Conservation (phyloP, 1,140 invertebrate species). For the Aradophagus sp. region DNA sequence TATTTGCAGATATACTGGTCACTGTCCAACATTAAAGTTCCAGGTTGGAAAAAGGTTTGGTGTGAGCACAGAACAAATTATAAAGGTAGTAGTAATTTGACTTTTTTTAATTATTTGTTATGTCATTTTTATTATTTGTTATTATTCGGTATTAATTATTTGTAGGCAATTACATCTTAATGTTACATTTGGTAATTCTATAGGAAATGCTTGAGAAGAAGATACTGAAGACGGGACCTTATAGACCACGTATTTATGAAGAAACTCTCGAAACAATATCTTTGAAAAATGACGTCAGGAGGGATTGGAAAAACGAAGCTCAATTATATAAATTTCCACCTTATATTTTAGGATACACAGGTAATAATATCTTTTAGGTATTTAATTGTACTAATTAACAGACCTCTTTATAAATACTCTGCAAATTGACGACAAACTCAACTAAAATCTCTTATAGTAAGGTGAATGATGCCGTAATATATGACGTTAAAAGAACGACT, state of each 20-base stretch:
- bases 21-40: conserved; percentile 83
- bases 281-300: conserved; percentile 61
- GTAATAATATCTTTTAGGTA: conserved; percentile 60
- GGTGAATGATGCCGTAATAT: no score
- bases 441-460: no score
- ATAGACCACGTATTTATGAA: conserved; percentile 60
- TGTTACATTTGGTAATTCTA: no score
- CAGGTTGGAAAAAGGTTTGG: conserved; percentile 83
- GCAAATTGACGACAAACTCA: no score
- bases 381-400: no score
- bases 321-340: conserved; percentile 72
- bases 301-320: conserved; percentile 69
- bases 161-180: no score
- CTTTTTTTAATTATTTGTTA: no score
- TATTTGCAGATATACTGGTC: conserved; percentile 80
- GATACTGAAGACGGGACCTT: conserved; percentile 70
- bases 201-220: conserved; percentile 75
- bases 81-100: conserved; percentile 75
- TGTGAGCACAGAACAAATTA: conserved; percentile 81
- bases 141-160: no score
- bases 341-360: conserved; percentile 82
- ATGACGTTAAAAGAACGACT: no score
- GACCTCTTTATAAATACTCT: no score
- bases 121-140: neutral
- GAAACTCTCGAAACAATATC: conserved; percentile 53